A percentile compares a stretch with the other conserved stretches of the same genome.
These are phyloP conservation scores for Drosophila lacteicornis DNA, from an alignment of 1,140 invertebrate genomes.

Conservation along the genomic window DNA sequence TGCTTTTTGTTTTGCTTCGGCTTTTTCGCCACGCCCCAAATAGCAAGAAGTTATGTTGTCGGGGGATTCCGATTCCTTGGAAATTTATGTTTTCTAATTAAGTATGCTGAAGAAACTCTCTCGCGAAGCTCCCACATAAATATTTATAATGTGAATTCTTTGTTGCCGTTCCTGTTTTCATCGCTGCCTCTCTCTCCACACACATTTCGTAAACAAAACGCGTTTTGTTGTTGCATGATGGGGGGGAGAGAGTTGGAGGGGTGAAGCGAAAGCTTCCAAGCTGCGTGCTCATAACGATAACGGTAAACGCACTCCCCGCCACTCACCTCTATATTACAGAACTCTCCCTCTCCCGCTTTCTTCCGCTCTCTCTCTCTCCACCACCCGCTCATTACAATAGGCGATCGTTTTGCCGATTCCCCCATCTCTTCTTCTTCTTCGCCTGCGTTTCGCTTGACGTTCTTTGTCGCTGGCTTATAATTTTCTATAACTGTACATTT, in stretches of 20 bases:
- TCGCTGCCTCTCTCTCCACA: slow-evolving; percentile 49
- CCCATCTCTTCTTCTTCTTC: neutral
- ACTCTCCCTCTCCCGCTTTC: neutral
- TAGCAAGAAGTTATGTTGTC: slow-evolving; percentile 18
- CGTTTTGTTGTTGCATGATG: slow-evolving; percentile 67
- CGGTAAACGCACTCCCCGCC: slow-evolving; percentile 47
- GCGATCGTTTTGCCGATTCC: slow-evolving; percentile 16
- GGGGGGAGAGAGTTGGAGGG: slow-evolving; percentile 9
- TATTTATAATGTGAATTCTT: slow-evolving; percentile 54
- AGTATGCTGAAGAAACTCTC: slow-evolving; percentile 65
- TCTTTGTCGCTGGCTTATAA: slow-evolving; percentile 74
- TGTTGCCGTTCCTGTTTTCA: slow-evolving; percentile 70
- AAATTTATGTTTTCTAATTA: slow-evolving; percentile 62
- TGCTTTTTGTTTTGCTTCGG: slow-evolving; percentile 72
- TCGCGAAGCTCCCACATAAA: slow-evolving; percentile 58
- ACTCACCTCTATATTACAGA: slow-evolving; percentile 9
- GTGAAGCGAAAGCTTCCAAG: slow-evolving; percentile 24
- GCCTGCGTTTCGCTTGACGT: slow-evolving; percentile 22
- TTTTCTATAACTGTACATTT: slow-evolving; percentile 75
- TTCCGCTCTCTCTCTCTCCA: neutral
- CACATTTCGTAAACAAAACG: slow-evolving; percentile 81
- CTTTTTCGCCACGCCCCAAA: slow-evolving; percentile 58
- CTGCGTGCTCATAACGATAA: slow-evolving; percentile 75
- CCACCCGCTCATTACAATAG: slow-evolving; percentile 29
- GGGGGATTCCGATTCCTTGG: slow-evolving; percentile 11